These are phyloP conservation scores for Eubasilissa splendida DNA, from an alignment of 2,888 invertebrate species.

Conservation along the genomic window DNA sequence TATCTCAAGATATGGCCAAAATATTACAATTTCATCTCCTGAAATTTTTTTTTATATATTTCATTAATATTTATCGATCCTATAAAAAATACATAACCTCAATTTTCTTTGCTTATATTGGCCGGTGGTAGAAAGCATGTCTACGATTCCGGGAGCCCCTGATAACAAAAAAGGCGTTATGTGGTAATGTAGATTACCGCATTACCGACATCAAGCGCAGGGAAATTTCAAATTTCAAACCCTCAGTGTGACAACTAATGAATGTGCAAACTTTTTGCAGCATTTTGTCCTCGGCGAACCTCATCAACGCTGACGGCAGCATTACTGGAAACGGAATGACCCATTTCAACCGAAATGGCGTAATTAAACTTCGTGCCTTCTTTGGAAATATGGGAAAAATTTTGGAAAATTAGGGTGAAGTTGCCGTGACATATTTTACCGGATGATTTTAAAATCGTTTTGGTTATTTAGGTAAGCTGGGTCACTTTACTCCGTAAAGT, in stretches of 20 bases:
- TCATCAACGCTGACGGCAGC: constrained; percentile 7
- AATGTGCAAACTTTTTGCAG: constrained; percentile 3
- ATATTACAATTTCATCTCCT: too few species aligned
- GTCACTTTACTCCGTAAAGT: too few species aligned
- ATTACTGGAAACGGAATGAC: constrained; percentile 12
- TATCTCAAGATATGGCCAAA: too few species aligned
- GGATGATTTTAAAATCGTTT: neutral
- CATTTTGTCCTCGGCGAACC: neutral
- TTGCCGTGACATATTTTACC: constrained; percentile 4
- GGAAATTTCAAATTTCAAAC: too few species aligned
- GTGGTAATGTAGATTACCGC: neutral
- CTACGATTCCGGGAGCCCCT: too few species aligned
- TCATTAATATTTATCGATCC: too few species aligned
- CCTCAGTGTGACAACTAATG: neutral
- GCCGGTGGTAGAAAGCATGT: too few species aligned
- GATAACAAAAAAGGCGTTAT: too few species aligned
- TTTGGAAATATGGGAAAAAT: neutral
- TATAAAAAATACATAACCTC: too few species aligned
- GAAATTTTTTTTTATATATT: too few species aligned
- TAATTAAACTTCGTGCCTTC: constrained; percentile 7
- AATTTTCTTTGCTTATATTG: too few species aligned
- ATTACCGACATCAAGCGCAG: neutral
- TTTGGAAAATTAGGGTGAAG: neutral
- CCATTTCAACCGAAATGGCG: constrained; percentile 2
- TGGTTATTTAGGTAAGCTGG: too few species aligned